These are phyloP conservation scores for Apis cerana DNA, from an alignment of 1,140 invertebrate species.

Conservation along the genomic window DNA sequence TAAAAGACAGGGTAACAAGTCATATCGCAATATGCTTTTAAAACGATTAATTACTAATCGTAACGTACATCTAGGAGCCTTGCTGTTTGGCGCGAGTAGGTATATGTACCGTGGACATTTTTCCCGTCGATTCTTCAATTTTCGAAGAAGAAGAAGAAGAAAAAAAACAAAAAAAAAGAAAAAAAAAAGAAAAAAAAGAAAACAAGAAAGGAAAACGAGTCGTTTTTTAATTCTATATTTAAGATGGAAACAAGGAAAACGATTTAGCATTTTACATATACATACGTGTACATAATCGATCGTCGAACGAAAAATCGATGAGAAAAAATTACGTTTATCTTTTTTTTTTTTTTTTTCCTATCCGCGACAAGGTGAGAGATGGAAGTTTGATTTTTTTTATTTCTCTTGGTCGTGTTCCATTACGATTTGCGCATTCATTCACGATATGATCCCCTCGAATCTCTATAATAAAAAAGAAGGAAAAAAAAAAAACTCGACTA, in stretches of 20 bases:
- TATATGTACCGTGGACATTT: slow-evolving; percentile 36
- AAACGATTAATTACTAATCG: slow-evolving; percentile 55
- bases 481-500: neutral
- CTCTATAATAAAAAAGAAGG: neutral
- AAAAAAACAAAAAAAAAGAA: neutral
- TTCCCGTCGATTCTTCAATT: neutral
- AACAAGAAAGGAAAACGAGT: neutral
- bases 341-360: too few species aligned
- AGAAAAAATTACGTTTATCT: too few species aligned
- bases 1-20: slow-evolving; percentile 76
- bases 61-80: slow-evolving; percentile 60
- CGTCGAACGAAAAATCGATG: neutral
- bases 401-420: too few species aligned
- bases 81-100: slow-evolving; percentile 56
- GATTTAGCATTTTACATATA: slow-evolving; percentile 30
- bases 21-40: slow-evolving; percentile 75
- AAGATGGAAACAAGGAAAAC: too few species aligned
- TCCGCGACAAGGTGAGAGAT: too few species aligned
- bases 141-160: neutral
- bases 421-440: too few species aligned
- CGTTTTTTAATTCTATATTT: neutral
- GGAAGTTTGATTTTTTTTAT: too few species aligned
- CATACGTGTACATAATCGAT: neutral
- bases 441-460: too few species aligned
- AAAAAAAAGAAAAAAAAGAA: too few species aligned